Percentiles rank a stretch among this genome's conserved stretches.
phyloP scores from a whole-genome alignment of 2,888 invertebrate species.

The Macroteleia sp. region DNA sequence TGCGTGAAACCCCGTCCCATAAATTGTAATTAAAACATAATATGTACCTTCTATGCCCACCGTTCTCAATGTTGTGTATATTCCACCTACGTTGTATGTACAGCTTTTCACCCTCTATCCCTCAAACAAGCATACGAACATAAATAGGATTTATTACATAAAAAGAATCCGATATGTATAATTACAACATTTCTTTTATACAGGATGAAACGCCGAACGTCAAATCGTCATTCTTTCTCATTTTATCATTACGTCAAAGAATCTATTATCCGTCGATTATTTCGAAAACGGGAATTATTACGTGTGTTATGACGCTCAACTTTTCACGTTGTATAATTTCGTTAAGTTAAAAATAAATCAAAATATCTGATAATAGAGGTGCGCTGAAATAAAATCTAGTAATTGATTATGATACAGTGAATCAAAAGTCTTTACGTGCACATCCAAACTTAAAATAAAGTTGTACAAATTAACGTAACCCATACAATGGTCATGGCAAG shows the following conservation, averaged over 20 bases:
- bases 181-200: constrained; percentile 38
- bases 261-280: too few species aligned
- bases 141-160: constrained; percentile 52
- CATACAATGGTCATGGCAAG: constrained; percentile 58
- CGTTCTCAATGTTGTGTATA: constrained; percentile 21
- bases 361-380: too few species aligned
- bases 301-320: too few species aligned
- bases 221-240: constrained; percentile 1
- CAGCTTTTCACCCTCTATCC: constrained; percentile 34
- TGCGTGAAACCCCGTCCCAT: constrained; percentile 73
- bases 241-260: constrained; percentile 4
- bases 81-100: constrained; percentile 34
- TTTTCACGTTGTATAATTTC: too few species aligned
- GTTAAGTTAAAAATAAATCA: too few species aligned
- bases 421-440: too few species aligned
- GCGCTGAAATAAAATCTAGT: too few species aligned
- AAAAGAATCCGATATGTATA: constrained; percentile 40
- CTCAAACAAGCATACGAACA: constrained; percentile 24
- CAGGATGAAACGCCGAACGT: constrained; percentile 6
- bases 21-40: constrained; percentile 78
- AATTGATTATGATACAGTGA: too few species aligned
- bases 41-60: constrained; percentile 61
- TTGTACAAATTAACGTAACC: constrained; percentile 68
- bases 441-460: too few species aligned
- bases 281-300: too few species aligned